A percentile compares a stretch with the other conserved stretches of the same genome.
Evolutionary conservation across 2,113 vertebrate species (phyloP).

Genomic region (Penelope pileata): DNA sequence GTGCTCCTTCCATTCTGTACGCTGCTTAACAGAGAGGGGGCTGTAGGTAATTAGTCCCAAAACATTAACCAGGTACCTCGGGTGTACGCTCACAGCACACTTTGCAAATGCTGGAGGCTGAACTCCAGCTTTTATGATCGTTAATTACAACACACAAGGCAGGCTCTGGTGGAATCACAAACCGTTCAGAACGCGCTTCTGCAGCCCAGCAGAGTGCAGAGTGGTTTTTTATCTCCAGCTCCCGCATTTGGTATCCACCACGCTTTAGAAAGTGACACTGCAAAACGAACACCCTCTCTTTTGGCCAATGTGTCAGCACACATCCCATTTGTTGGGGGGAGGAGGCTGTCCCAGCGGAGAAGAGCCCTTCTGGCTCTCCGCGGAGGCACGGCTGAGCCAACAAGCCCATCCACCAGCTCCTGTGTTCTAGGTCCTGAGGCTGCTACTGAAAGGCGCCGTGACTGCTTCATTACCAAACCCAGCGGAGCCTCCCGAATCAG

Average conservation of each 20-base stretch:
- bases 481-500: not conserved
- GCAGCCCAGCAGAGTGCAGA: not conserved
- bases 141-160: slow-evolving; percentile 19
- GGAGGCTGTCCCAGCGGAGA: not conserved
- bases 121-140: not conserved
- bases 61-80: not conserved
- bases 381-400: not conserved
- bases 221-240: not conserved
- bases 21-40: not conserved
- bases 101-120: not conserved
- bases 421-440: not conserved
- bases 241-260: not conserved
- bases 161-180: not conserved
- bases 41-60: not conserved
- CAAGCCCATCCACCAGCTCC: not conserved
- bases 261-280: not conserved
- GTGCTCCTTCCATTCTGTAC: not conserved
- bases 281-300: not conserved
- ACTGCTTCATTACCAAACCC: not conserved
- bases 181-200: not conserved
- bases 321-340: not conserved
- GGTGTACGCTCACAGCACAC: not conserved
- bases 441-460: not conserved
- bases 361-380: not conserved
- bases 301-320: not conserved